Conservation (phyloP, 1,140 invertebrate species). For the Cherax quadricarinatus region DNA sequence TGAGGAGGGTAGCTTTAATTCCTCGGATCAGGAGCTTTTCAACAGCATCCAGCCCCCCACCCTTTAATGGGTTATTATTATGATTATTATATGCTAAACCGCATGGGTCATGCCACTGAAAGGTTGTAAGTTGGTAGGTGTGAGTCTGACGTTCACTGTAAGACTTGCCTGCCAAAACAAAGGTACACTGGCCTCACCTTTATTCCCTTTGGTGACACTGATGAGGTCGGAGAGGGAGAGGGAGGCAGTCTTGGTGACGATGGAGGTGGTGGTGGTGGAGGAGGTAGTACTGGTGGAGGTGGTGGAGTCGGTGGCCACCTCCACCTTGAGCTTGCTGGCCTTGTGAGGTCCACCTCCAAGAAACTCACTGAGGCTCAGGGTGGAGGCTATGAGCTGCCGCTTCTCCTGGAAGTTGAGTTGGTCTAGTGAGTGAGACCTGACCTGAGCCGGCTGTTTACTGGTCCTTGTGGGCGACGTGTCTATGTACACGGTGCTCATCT, state of each 20-base stretch:
- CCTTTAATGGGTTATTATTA: too few species aligned
- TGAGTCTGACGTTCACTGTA: too few species aligned
- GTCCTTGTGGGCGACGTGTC: constrained; percentile 30
- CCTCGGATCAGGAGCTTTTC: too few species aligned
- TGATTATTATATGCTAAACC: too few species aligned
- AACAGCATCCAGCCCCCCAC: too few species aligned
- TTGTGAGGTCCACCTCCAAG: constrained; percentile 30
- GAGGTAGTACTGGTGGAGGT: neutral
- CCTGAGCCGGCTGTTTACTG: constrained; percentile 77
- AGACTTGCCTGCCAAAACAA: too few species aligned
- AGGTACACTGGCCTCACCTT: constrained; percentile 23
- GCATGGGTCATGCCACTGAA: too few species aligned
- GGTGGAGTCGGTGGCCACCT: constrained; percentile 7
- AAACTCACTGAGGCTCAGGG: constrained; percentile 90
- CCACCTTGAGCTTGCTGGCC: constrained; percentile 34
- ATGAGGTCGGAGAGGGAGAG: constrained; percentile 69
- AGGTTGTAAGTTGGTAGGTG: too few species aligned
- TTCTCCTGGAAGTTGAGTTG: constrained; percentile 94
- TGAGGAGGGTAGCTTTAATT: too few species aligned
- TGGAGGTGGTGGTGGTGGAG: constrained; percentile 39
- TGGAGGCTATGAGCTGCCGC: constrained; percentile 90
- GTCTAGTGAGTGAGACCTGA: constrained; percentile 88
- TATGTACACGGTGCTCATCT: constrained; percentile 53
- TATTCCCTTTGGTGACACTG: constrained; percentile 53
- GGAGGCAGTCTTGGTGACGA: constrained; percentile 45